phyloP scores from a whole-genome alignment of 2,888 invertebrate species.

The Gari tellinella region DNA sequence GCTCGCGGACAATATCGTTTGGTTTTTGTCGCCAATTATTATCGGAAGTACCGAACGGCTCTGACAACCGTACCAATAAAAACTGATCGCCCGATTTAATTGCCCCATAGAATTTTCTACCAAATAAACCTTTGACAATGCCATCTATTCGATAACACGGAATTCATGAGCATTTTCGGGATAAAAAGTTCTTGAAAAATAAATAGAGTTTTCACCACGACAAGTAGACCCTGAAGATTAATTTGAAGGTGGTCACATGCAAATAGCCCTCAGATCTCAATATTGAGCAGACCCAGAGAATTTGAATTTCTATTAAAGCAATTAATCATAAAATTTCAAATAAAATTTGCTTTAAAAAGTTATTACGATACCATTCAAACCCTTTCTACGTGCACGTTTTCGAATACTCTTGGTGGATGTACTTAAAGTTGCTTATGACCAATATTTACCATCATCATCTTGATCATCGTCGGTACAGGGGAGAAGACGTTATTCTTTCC shows the following conservation, averaged over 20 bases:
- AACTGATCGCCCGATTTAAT: slow-evolving; percentile 46
- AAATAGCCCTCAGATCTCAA: too few relatives aligned
- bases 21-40: slow-evolving; percentile 21
- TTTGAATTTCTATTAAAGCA: not conserved
- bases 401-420: too few relatives aligned
- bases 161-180: slow-evolving; percentile 1
- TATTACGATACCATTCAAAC: too few relatives aligned
- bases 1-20: slow-evolving; percentile 35
- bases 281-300: not conserved
- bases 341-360: not conserved
- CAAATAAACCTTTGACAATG: slow-evolving; percentile 4
- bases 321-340: slow-evolving; percentile 2
- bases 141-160: not conserved
- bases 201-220: slow-evolving; percentile 14
- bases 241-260: too few relatives aligned
- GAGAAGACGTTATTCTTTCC: too few relatives aligned
- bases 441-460: too few relatives aligned
- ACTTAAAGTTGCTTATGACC: too few relatives aligned
- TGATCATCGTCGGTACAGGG: too few relatives aligned
- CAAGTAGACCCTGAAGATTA: too few relatives aligned
- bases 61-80: slow-evolving; percentile 45
- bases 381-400: too few relatives aligned
- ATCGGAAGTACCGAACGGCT: slow-evolving; percentile 35
- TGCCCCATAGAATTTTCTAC: slow-evolving; percentile 4
- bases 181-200: slow-evolving; percentile 27